Percentiles rank a stretch among this genome's conserved stretches.
phyloP scores from a whole-genome alignment of 2,797 vertebrate genomes.

The Liparis tanakae region DNA sequence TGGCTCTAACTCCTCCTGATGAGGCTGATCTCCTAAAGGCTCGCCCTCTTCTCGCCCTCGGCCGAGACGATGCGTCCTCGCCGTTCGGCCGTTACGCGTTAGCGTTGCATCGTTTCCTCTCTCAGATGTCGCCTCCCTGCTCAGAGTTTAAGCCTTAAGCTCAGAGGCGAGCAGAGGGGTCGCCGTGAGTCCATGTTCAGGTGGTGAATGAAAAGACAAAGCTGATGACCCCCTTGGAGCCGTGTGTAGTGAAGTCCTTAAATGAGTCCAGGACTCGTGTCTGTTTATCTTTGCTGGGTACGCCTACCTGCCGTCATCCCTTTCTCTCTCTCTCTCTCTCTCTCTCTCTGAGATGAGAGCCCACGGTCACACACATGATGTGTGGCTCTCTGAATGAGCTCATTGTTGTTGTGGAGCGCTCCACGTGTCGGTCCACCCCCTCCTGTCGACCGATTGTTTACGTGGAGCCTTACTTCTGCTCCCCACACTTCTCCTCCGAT shows the following conservation, averaged over 20 bases:
- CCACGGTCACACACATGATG: slow-evolving; percentile 62
- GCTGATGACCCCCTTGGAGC: slow-evolving; percentile 41
- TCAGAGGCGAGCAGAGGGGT: slow-evolving; percentile 10
- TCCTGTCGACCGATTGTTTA: slow-evolving; percentile 68
- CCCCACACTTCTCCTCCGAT: slow-evolving; percentile 35
- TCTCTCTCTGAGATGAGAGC: slow-evolving; percentile 3
- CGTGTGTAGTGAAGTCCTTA: slow-evolving; percentile 55
- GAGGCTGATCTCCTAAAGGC: slow-evolving; percentile 79
- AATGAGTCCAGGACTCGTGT: slow-evolving; percentile 46
- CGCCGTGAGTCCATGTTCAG: slow-evolving; percentile 33
- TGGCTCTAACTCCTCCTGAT: slow-evolving; percentile 81
- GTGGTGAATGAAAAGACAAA: slow-evolving; percentile 56
- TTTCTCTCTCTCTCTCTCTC: background rate
- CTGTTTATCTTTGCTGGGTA: slow-evolving; percentile 52
- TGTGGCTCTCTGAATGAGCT: slow-evolving; percentile 68
- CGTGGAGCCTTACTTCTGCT: slow-evolving; percentile 35
- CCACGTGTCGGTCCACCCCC: slow-evolving; percentile 61
- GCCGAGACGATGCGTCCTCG: slow-evolving; percentile 40
- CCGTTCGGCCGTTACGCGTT: slow-evolving; percentile 43
- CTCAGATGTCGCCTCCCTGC: slow-evolving; percentile 14
- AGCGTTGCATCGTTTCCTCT: slow-evolving; percentile 25
- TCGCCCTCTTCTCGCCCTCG: slow-evolving; percentile 72
- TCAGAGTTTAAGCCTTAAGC: slow-evolving; percentile 37
- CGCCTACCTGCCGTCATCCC: slow-evolving; percentile 37
- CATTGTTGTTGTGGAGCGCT: slow-evolving; percentile 65